Base-by-base conservation (phyloP, 2,113 vertebrate species). In the Oryzias woworae region DNA sequence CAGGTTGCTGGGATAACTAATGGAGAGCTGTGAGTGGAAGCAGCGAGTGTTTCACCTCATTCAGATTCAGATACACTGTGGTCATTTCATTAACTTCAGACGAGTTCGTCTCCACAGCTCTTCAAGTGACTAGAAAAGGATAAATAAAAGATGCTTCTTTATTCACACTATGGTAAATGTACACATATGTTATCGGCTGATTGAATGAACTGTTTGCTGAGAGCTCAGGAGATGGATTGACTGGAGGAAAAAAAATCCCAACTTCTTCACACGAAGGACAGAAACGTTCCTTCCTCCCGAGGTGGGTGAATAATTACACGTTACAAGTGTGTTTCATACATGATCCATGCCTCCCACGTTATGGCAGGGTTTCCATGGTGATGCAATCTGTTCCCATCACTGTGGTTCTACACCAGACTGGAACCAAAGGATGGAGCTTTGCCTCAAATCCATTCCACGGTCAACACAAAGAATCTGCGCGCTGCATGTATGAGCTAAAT, bases 291-390 rank as follows among this genome's bases (percentile, higher is more conserved):
- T 73, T 52, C 43, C 73, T 46, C 46, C 68, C 69, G 68, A 71
- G 66, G 67, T 55, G 14, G 54, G 23, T 71, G 80, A 83, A 85
- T 87, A 85, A 91, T 91, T 88, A 83, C 52, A 61, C 62, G 48
- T 67, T 77, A 82, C 81, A 88, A 89, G 81, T 58, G 44, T 71
- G 84, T 79, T 84, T 85, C 83, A 88, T 91, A 75, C 82, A 80
- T 88, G 84, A 72, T 81, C 73, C 69, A 76, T 75, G 67, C 69
- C 89, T 85, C 90, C 88, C 88, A 92, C 90, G 31, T 87, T 73
- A 71, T 85, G 77, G 81, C 72, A 84, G 69, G 64, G 92, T 92
- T 92, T 69, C 90, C 90, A 92, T 92, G 88, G 92, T n/a, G 43
- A 92, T 89, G 79, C 83, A 84, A 87, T 88, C 85, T 89, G 83